Percentiles rank a stretch among this genome's conserved stretches.
These are phyloP conservation scores for Phyllotreta cruciferae DNA, from an alignment of 2,888 invertebrate species.

Conservation along the genomic window DNA sequence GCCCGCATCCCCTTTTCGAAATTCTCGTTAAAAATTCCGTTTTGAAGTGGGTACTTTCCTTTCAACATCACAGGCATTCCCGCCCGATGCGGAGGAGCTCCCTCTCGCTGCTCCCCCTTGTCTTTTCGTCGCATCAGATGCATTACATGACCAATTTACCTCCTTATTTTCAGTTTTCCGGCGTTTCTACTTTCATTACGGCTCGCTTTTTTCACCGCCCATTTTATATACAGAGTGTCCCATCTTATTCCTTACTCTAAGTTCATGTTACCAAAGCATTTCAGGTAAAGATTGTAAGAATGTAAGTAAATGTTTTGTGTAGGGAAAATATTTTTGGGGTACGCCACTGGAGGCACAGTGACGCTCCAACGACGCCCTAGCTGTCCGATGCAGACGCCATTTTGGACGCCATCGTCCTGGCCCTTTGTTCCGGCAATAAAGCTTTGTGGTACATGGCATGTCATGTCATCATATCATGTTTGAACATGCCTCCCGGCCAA, in stretches of 20 bases:
- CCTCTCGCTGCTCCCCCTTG: constrained; percentile 14
- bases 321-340: too few relatives aligned
- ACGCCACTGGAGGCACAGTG: constrained; percentile 26
- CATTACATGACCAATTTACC: constrained; percentile 40
- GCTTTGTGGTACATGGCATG: constrained; percentile 38
- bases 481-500: constrained; percentile 38
- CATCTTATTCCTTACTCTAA: too few relatives aligned
- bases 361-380: constrained; percentile 52
- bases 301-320: too few relatives aligned
- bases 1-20: too few relatives aligned
- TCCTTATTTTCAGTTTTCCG: constrained; percentile 34
- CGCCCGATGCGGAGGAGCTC: background rate
- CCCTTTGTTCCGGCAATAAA: constrained; percentile 43
- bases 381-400: constrained; percentile 57
- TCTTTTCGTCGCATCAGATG: constrained; percentile 30
- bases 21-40: constrained; percentile 36
- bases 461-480: constrained; percentile 43
- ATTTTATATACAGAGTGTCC: too few relatives aligned
- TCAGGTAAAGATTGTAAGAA: too few relatives aligned
- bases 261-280: too few relatives aligned
- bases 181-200: constrained; percentile 35
- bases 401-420: constrained; percentile 57
- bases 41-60: constrained; percentile 32
- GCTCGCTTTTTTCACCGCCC: constrained; percentile 16
- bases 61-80: constrained; percentile 19